Percentiles rank a stretch among this genome's conserved stretches.
These are phyloP conservation scores for Gyps fulvus DNA, from an alignment of 2,113 vertebrate species.

Conservation along the genomic window DNA sequence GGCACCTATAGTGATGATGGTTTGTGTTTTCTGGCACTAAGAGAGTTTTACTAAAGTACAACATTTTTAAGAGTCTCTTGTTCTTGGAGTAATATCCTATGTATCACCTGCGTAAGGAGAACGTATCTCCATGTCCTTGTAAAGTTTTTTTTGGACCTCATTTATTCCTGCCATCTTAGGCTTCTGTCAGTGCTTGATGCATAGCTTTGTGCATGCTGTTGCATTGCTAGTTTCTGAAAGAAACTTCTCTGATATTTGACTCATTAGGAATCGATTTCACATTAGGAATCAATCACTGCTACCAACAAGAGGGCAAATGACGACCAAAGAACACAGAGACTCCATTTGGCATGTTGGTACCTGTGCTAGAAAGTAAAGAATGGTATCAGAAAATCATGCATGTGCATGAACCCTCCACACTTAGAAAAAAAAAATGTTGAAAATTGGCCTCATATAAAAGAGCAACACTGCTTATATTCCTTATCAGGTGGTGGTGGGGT, in stretches of 20 bases:
- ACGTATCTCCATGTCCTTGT: background rate
- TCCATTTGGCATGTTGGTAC: background rate
- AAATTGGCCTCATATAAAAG: background rate
- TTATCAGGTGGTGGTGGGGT: background rate
- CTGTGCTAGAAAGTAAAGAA: background rate
- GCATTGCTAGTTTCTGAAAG: background rate
- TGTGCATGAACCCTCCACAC: background rate
- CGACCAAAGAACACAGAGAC: background rate
- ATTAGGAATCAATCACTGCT: background rate
- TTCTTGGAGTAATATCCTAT: background rate
- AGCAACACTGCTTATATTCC: background rate
- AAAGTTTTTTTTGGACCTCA: background rate
- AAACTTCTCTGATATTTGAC: background rate
- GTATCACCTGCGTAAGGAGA: background rate
- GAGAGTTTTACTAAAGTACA: background rate
- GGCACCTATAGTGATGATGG: background rate
- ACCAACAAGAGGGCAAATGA: background rate
- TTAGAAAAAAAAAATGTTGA: background rate
- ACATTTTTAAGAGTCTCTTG: background rate
- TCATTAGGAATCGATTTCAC: background rate
- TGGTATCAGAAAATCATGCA: fast-evolving
- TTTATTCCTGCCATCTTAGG: background rate
- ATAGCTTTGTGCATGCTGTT: background rate
- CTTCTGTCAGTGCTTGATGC: background rate
- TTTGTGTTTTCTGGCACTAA: background rate